phyloP scores from a whole-genome alignment of 2,888 invertebrate genomes.

The Drosophila vallismaia region DNA sequence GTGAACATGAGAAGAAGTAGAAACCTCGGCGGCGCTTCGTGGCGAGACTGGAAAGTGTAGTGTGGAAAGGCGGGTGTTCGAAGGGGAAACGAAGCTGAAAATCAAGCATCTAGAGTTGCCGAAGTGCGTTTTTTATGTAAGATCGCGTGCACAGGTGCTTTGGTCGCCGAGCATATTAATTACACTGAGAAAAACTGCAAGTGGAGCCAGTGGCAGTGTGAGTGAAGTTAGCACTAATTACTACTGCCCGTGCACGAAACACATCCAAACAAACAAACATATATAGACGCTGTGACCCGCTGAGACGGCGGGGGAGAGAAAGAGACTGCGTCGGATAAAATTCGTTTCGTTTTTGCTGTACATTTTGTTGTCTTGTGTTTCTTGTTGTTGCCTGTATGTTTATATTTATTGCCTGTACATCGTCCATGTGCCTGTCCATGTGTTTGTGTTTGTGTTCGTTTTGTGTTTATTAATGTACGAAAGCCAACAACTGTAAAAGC shows the following conservation, averaged over 20 bases:
- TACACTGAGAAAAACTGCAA: conserved; percentile 36
- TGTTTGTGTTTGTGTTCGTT: conserved; percentile 49
- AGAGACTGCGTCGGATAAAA: conserved; percentile 43
- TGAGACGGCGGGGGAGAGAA: conserved; percentile 43
- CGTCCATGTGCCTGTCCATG: conserved; percentile 12
- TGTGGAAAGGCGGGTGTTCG: conserved; percentile 41
- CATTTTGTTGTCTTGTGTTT: conserved; percentile 62
- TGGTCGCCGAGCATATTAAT: conserved; percentile 13
- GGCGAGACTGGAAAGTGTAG: conserved; percentile 41
- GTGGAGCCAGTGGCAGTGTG: conserved; percentile 56
- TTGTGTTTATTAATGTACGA: conserved; percentile 53
- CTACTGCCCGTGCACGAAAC: conserved; percentile 65
- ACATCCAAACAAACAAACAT: conserved; percentile 16
- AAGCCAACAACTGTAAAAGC: conserved; percentile 19
- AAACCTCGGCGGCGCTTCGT: conserved; percentile 26
- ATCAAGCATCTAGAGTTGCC: conserved; percentile 53
- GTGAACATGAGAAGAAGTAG: conserved; percentile 1
- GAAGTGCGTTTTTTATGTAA: conserved; percentile 34
- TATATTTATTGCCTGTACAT: conserved; percentile 58
- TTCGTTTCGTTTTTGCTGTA: conserved; percentile 58
- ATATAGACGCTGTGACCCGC: conserved; percentile 22
- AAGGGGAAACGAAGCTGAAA: conserved; percentile 36
- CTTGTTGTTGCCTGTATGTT: conserved; percentile 61
- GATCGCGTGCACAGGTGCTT: conserved; percentile 49
- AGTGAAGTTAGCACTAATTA: conserved; percentile 48